A percentile compares a stretch with the other conserved stretches of the same genome.
phyloP scores from a whole-genome alignment of 2,113 vertebrate species.

The Noctilio leporinus region DNA sequence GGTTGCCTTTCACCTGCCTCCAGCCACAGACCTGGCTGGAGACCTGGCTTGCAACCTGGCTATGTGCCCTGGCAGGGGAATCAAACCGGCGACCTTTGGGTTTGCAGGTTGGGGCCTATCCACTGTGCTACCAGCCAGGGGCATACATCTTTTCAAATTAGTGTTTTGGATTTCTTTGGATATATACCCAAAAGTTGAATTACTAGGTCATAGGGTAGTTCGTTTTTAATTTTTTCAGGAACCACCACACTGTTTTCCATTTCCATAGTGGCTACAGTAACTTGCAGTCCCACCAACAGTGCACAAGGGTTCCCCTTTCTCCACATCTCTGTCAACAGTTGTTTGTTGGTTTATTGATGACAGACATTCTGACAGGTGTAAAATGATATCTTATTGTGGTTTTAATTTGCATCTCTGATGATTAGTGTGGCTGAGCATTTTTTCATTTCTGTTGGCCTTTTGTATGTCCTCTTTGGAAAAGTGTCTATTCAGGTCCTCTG shows the following conservation, averaged over 20 bases:
- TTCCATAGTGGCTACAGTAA: not conserved
- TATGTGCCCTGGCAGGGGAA: too few relatives aligned
- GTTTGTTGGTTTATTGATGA: not conserved
- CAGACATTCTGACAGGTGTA: not conserved
- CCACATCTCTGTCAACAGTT: not conserved
- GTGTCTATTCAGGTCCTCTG: too few relatives aligned
- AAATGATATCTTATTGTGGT: not conserved
- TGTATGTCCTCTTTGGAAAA: too few relatives aligned
- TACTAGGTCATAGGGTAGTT: not conserved
- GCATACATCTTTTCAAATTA: not conserved
- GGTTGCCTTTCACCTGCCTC: too few relatives aligned
- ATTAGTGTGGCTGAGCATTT: not conserved
- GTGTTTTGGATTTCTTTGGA: not conserved
- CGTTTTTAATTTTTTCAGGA: not conserved
- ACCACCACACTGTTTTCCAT: not conserved
- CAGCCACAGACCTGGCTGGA: too few relatives aligned
- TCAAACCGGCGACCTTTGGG: too few relatives aligned
- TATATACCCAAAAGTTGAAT: not conserved
- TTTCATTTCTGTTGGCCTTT: not conserved
- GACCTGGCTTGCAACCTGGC: too few relatives aligned
- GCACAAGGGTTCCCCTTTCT: not conserved
- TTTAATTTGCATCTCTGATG: not conserved
- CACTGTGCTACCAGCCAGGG: too few relatives aligned
- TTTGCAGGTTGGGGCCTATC: too few relatives aligned
- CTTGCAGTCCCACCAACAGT: not conserved